These are phyloP conservation scores for Strigops habroptila DNA, from an alignment of 2,113 vertebrate genomes.

Conservation along the genomic window DNA sequence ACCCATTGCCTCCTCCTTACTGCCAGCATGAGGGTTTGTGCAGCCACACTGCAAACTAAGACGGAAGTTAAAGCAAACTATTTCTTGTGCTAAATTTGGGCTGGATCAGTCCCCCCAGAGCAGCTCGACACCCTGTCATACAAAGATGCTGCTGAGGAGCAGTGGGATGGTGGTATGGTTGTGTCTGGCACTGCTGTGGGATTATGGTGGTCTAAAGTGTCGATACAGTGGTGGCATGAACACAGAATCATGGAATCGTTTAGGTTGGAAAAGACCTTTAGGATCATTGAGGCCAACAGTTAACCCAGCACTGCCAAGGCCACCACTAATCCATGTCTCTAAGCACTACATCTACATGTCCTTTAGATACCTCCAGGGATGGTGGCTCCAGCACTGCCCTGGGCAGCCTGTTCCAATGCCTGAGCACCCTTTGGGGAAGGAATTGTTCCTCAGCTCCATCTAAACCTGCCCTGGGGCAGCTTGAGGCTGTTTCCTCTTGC, in stretches of 20 bases:
- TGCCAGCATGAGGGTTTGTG: not conserved
- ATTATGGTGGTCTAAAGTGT: rapidly evolving
- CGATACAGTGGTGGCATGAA: rapidly evolving
- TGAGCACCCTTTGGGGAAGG: no score
- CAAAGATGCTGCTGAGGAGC: not conserved
- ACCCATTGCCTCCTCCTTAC: no score
- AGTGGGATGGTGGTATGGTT: not conserved
- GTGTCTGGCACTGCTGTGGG: not conserved
- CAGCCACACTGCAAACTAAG: no score
- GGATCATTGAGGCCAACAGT: rapidly evolving
- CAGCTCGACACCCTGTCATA: not conserved
- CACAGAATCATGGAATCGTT: not conserved
- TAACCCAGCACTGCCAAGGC: not conserved
- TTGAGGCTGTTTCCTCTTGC: no score
- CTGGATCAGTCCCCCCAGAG: not conserved
- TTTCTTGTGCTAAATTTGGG: not conserved
- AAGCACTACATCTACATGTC: rapidly evolving
- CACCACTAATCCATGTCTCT: rapidly evolving
- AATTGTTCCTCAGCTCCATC: no score
- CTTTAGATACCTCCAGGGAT: not conserved
- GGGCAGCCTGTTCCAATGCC: not conserved
- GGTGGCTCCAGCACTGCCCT: not conserved
- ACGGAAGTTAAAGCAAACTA: not conserved
- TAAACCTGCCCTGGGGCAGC: no score
- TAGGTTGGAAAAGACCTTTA: rapidly evolving